A percentile compares a stretch with the other conserved stretches of the same genome.
Evolutionary conservation across 2,888 invertebrate species (phyloP).

Genomic region (Drosophila mayaguana): DNA sequence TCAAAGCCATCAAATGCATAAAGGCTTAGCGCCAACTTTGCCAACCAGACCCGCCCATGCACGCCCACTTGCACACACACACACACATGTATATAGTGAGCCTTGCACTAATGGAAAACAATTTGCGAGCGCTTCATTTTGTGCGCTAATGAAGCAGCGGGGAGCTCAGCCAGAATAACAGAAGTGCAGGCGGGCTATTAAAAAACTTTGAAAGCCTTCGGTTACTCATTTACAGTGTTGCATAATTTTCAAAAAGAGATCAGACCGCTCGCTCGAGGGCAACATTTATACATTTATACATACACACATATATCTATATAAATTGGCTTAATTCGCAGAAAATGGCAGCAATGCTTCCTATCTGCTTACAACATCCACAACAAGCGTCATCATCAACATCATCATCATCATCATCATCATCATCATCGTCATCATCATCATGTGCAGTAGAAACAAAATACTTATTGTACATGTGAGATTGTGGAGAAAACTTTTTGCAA

Average conservation of each 20-base stretch:
- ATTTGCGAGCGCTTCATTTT: conserved; percentile 66
- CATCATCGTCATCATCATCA: conserved; percentile 36
- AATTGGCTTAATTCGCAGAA: conserved; percentile 77
- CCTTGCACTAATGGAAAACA: conserved; percentile 68
- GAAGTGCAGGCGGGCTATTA: conserved; percentile 40
- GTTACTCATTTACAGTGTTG: conserved; percentile 65
- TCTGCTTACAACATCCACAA: conserved; percentile 26
- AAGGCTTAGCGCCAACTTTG: conserved; percentile 70
- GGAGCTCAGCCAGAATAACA: conserved; percentile 26
- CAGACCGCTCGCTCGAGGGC: conserved; percentile 22
- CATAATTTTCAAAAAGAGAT: conserved; percentile 31
- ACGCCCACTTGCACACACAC: background rate
- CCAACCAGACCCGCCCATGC: conserved; percentile 26
- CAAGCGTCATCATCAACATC: conserved; percentile 40
- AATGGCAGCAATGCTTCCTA: conserved; percentile 60
- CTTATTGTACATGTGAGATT: conserved; percentile 29
- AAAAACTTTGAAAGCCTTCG: conserved; percentile 58
- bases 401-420: conserved; percentile 46
- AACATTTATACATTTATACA: conserved; percentile 10
- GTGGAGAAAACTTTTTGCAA: conserved; percentile 62
- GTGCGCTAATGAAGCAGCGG: conserved; percentile 69
- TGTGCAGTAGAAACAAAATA: conserved; percentile 24
- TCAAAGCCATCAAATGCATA: conserved; percentile 79
- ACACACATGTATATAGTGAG: conserved; percentile 9
- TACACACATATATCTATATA: conserved; percentile 32